Evolutionary conservation across 2,888 invertebrate genomes (phyloP), one percentile per base, ranked within the genome.

Genomic region (Oxystoma pomonae): DNA sequence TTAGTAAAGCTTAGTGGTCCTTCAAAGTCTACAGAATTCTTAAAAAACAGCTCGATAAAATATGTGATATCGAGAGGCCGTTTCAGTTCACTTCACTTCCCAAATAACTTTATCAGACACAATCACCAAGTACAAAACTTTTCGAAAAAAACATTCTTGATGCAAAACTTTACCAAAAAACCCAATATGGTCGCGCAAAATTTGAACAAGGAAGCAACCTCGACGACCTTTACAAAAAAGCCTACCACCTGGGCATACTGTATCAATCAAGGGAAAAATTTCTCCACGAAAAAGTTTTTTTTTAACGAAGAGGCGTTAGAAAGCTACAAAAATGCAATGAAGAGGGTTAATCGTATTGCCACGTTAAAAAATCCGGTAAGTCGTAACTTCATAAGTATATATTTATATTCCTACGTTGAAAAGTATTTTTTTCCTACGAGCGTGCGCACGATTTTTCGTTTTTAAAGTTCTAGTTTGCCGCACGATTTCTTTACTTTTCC

Each of bases 261-360:
- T 12, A 35, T 35, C 3, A 7, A 12, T 35, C 35, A 35, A 35
- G 55, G 16, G 7, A 53, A 16, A 17, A 62, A 66, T 35, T 55
- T 64, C 3, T 60, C 64, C 1, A 55, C 53, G 1, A 67, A 65
- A 20, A 65, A 62, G 16, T 21, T 19, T 20, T 65, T 65, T 53
- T 62, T 62, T 17, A 64, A 65, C 58, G 57, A 61, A 1, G 60
- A 56, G 49, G 61, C 66, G 0, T 22, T 62, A 12, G 61, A 61
- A 16, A n/a, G 63, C 20, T 68, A 68, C 49, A 63, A 59, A 57
- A 55, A 58, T 5, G 66, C 66, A 1, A 21, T 68, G 17, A 59
- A 63, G 52, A 35, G 35, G 3, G 35, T 35, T 7, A 35, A 35
- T 35, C 5, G 12, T 7, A 35, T 35, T 35, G 35, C 35, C 35